Percentiles rank a stretch among this genome's conserved stretches.
phyloP scores from a whole-genome alignment of 2,797 vertebrate species.

The Delichon dasypus region DNA sequence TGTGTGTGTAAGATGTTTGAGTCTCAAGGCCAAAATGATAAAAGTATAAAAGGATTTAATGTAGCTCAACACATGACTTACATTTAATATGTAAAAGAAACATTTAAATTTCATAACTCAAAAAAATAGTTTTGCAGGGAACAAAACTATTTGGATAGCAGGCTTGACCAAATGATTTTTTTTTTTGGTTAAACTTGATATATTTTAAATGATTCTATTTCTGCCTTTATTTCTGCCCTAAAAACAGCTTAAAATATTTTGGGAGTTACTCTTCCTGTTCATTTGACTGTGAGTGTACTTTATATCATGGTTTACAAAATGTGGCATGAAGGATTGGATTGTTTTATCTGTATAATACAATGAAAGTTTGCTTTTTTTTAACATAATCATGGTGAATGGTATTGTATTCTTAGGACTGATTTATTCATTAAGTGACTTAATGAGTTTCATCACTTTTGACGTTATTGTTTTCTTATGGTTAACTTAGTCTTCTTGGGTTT shows the following conservation, averaged over 20 bases:
- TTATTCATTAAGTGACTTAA: conserved; percentile 68
- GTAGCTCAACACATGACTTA: conserved; percentile 5
- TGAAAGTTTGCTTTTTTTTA: conserved; percentile 43
- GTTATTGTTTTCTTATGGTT: conserved; percentile 68
- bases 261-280: conserved; percentile 53
- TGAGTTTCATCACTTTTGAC: conserved; percentile 68
- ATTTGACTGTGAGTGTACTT: conserved; percentile 70
- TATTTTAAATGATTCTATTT: conserved; percentile 68
- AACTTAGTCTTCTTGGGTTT: conserved; percentile 71
- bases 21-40: conserved; percentile 27
- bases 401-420: conserved; percentile 64
- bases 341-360: conserved; percentile 68
- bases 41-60: conserved; percentile 31
- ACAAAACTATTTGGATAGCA: conserved; percentile 72
- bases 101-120: conserved; percentile 72
- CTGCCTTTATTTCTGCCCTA: conserved; percentile 62
- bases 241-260: conserved; percentile 52
- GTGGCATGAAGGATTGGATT: conserved; percentile 71
- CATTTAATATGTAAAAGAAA: conserved; percentile 56
- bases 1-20: background rate
- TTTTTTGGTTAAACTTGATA: conserved; percentile 63
- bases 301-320: conserved; percentile 69
- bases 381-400: conserved; percentile 58
- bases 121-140: conserved; percentile 75
- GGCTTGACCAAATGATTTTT: conserved; percentile 68